Evolutionary conservation across 53 echinoderm and acorn worm species (phyloP).

Genomic region (Astropecten irregularis): DNA sequence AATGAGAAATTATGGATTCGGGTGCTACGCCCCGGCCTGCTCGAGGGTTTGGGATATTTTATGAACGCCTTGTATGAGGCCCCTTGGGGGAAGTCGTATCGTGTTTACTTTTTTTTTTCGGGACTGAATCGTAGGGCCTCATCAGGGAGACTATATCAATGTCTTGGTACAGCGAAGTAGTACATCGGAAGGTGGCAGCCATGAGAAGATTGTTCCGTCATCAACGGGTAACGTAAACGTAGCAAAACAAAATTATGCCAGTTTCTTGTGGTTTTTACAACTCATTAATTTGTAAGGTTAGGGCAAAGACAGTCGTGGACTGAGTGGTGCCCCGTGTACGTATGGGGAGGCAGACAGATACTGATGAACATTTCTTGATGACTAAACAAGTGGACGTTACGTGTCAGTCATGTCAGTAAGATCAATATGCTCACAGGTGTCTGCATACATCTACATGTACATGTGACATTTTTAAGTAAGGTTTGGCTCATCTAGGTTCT

Average conservation of each 20-base stretch:
- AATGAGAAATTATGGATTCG: conserved; percentile 60
- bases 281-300: conserved; percentile 17
- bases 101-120: conserved; percentile 42
- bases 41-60: conserved; percentile 36
- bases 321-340: too few relatives aligned
- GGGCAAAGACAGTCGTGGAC: too few relatives aligned
- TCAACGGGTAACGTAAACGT: conserved; percentile 55
- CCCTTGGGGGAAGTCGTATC: conserved; percentile 28
- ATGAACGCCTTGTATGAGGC: conserved; percentile 49
- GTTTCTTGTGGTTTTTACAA: conserved; percentile 39
- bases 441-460: not conserved
- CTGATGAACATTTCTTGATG: too few relatives aligned
- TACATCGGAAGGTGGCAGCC: conserved; percentile 59
- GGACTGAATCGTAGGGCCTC: conserved; percentile 27
- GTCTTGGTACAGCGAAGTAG: conserved; percentile 58
- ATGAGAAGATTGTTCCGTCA: conserved; percentile 63
- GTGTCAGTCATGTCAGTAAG: too few relatives aligned
- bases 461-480: not conserved
- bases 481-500: not conserved
- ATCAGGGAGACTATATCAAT: conserved; percentile 39
- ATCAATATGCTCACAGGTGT: not conserved
- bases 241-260: conserved; percentile 31
- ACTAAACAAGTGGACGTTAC: too few relatives aligned
- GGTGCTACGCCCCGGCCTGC: conserved; percentile 27
- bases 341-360: too few relatives aligned